Conservation (phyloP, 2,797 vertebrate genomes). For the Fistularia commersonii region DNA sequence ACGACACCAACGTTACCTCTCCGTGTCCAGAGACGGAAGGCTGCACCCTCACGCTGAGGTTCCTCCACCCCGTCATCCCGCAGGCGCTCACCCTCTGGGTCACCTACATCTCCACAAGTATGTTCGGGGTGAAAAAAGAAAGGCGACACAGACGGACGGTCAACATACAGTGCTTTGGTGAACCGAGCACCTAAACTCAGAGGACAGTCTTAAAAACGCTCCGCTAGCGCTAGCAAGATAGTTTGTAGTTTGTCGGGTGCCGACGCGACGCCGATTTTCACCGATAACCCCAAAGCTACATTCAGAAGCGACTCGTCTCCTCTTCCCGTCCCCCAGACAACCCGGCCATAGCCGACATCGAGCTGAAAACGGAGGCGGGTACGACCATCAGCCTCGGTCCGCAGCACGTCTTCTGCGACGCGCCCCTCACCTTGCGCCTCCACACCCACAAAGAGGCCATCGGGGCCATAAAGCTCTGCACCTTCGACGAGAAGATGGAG, state of each 20-base stretch:
- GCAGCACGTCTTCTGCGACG: conserved; percentile 87
- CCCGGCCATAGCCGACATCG: conserved; percentile 79
- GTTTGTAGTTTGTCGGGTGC: no score
- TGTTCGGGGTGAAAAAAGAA: no score
- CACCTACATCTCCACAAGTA: conserved; percentile 85
- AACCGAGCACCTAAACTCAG: no score
- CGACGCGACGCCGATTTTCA: no score
- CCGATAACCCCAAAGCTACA: no score
- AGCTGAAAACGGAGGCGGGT: conserved; percentile 81
- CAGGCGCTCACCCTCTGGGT: conserved; percentile 88
- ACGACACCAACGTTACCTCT: conserved; percentile 90
- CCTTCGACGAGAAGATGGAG: conserved; percentile 93
- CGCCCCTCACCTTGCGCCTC: conserved; percentile 85
- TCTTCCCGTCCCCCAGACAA: conserved; percentile 52
- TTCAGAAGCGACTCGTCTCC: neutral
- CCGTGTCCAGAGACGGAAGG: conserved; percentile 86
- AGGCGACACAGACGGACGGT: no score
- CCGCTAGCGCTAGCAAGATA: no score
- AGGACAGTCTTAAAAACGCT: no score
- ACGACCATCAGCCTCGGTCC: conserved; percentile 83
- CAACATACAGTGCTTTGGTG: no score
- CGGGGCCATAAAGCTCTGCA: conserved; percentile 82
- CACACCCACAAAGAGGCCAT: conserved; percentile 77
- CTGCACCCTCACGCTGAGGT: conserved; percentile 87
- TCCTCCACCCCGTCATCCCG: conserved; percentile 81